Base-by-base conservation (phyloP, 2,888 invertebrate genomes). In the Sinohyriopsis cumingii region DNA sequence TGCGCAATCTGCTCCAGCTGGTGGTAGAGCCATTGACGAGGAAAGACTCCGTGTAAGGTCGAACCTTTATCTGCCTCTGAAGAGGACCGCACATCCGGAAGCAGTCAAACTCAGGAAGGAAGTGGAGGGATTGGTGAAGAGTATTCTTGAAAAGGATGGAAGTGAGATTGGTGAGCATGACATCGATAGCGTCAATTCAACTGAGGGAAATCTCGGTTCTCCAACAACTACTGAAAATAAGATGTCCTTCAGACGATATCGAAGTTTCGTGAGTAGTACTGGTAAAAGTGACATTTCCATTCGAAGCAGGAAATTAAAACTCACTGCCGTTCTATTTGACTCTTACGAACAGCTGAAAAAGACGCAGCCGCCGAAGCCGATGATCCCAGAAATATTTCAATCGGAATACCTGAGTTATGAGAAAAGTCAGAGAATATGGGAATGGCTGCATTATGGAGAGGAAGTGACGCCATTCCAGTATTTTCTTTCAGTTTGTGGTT, bases 401-500 rank as follows among this genome's bases (percentile, higher is more conserved):
- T 85, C 85, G 20, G 77, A 79, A 54, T 82, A 68, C 73, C 73
- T 87, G 55, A 76, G 76, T 20, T 63, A 68, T 3, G 79, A 81
- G 12, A 73, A 79, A 63, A 85, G 82, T 64, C 84, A 85, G 61
- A 73, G 78, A 28, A 84, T 87, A 7, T 87, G 87, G 87, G 82
- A 85, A n/a, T 87, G 87, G 87, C 68, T 87, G 18, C 85, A 85
- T 60, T 72, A 80, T 55, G 85, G 83, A 7, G 86, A 86, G 55
- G 73, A 76, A 55, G 80, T 85, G 66, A 78, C 80, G 5, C 86
- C 86, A 53, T 86, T 87, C 67, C 81, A 84, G 59, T 86, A 82
- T 71, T 87, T 87, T 65, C 74, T 87, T 15, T 78, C 82, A n/a
- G 78, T 85, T 6, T 86, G 86, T 76, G 84, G 85, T 56, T 85